phyloP scores from a whole-genome alignment of 2,888 invertebrate species.

The Drosophila siamana region DNA sequence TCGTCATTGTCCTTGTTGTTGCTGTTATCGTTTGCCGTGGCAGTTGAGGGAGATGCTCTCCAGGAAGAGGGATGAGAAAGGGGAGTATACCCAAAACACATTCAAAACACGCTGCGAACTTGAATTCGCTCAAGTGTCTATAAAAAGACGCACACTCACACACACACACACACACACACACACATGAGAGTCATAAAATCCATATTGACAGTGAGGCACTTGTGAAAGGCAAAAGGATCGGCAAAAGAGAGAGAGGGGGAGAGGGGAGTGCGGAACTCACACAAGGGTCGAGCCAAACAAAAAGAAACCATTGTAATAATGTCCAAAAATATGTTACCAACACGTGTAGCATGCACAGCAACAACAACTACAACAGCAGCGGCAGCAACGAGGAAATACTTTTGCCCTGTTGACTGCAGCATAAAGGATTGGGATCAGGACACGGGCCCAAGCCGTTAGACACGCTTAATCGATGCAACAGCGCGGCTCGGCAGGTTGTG shows the following conservation, averaged over 20 bases:
- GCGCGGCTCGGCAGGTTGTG: not conserved
- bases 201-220: conserved; percentile 60
- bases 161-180: conserved; percentile 10
- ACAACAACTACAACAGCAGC: conserved; percentile 37
- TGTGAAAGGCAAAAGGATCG: conserved; percentile 34
- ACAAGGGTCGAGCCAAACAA: conserved; percentile 35
- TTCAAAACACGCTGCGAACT: conserved; percentile 74
- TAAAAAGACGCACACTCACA: conserved; percentile 54
- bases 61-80: not conserved
- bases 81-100: conserved; percentile 54
- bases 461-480: conserved; percentile 74
- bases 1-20: too few species aligned
- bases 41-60: conserved; percentile 3
- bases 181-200: conserved; percentile 53
- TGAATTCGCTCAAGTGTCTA: conserved; percentile 72
- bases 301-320: conserved; percentile 75
- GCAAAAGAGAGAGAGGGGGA: not conserved
- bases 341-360: conserved; percentile 68
- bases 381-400: conserved; percentile 37
- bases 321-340: conserved; percentile 79
- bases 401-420: conserved; percentile 58
- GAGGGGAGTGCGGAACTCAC: not conserved
- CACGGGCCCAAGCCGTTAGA: conserved; percentile 46
- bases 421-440: conserved; percentile 24
- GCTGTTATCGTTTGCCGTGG: conserved; percentile 11